Evolutionary conservation across 1,140 invertebrate species (phyloP).

Genomic region (Bilobella aurantiaca): DNA sequence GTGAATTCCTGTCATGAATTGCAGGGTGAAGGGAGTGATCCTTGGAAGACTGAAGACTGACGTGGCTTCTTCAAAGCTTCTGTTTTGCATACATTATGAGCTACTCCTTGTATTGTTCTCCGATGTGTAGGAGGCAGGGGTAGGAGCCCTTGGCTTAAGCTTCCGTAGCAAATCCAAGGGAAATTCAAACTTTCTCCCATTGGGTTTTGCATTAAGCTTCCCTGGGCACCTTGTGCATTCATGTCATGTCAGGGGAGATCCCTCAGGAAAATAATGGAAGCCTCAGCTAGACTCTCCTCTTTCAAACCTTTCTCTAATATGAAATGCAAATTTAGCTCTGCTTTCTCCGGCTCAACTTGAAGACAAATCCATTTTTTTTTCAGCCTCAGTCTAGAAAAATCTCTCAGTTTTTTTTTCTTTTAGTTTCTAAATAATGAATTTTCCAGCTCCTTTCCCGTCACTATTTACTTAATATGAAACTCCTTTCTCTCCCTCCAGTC

Average conservation of each 20-base stretch:
- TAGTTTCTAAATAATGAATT: constrained; percentile 1
- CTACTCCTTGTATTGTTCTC: constrained; percentile 7
- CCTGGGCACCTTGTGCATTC: constrained; percentile 10
- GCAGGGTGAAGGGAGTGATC: neutral
- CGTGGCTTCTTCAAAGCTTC: constrained; percentile 6
- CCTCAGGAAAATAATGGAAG: constrained; percentile 2
- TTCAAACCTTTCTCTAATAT: neutral
- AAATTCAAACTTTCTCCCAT: constrained; percentile 3
- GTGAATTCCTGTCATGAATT: neutral
- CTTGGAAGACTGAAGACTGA: neutral
- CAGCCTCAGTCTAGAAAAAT: neutral
- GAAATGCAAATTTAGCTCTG: constrained; percentile 9
- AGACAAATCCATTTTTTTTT: constrained; percentile 7
- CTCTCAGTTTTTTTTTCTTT: neutral
- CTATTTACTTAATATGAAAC: constrained; percentile 1
- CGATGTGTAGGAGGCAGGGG: too few relatives aligned
- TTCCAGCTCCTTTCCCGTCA: neutral
- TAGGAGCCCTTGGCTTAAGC: neutral
- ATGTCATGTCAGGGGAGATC: constrained; percentile 17
- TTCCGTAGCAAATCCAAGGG: neutral
- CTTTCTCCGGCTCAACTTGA: too few relatives aligned
- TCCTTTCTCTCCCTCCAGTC: too few relatives aligned
- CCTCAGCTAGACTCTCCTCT: neutral
- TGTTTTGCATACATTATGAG: constrained; percentile 28
- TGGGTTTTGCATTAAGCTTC: constrained; percentile 5